Percentiles rank a stretch among this genome's conserved stretches.
These are phyloP conservation scores for Phaethon lepturus DNA, from an alignment of 2,113 vertebrate genomes.

Conservation along the genomic window DNA sequence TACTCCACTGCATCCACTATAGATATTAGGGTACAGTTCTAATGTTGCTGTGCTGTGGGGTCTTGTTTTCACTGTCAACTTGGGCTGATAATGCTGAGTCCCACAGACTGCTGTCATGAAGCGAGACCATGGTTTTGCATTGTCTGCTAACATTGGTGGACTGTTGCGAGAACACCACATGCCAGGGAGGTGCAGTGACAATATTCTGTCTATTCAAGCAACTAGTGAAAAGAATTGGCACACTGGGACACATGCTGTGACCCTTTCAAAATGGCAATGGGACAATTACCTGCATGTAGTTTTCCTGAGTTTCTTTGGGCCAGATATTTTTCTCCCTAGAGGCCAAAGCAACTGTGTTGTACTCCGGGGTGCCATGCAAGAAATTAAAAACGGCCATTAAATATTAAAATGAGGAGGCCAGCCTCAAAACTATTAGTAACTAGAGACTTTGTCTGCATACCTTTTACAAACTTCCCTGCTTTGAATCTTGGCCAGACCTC, in stretches of 20 bases:
- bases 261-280: background rate
- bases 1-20: background rate
- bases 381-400: background rate
- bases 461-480: background rate
- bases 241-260: background rate
- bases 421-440: background rate
- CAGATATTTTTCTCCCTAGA: background rate
- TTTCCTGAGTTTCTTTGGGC: background rate
- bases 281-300: background rate
- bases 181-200: background rate
- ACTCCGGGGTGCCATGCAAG: background rate
- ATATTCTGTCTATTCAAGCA: background rate
- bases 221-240: background rate
- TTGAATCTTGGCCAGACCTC: background rate
- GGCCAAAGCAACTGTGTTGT: background rate
- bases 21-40: background rate
- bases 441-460: background rate
- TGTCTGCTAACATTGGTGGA: background rate
- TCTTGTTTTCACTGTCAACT: background rate
- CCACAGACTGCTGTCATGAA: background rate
- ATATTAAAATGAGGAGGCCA: background rate
- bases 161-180: accelerated
- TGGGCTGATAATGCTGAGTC: background rate
- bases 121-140: background rate
- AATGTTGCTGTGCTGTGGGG: background rate